These are phyloP conservation scores for Decapterus maruadsi DNA, from an alignment of 2,797 vertebrate species.

Conservation along the genomic window DNA sequence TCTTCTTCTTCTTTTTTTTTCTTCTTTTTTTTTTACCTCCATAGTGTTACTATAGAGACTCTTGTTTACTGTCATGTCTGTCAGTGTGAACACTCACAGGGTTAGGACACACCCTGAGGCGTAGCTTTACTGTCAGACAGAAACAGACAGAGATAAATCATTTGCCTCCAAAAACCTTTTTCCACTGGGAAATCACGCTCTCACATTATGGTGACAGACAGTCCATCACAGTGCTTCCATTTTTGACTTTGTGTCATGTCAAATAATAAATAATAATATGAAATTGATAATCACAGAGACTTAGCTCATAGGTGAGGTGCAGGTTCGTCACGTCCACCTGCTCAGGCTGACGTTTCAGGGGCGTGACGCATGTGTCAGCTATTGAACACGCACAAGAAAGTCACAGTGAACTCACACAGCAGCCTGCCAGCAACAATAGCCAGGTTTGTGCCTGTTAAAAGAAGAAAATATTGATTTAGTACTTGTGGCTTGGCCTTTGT, in stretches of 20 bases:
- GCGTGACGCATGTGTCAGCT: constrained; percentile 54
- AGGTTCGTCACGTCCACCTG: constrained; percentile 8
- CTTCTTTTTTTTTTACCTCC: constrained; percentile 15
- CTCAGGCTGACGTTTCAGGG: constrained; percentile 45
- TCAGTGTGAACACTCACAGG: constrained; percentile 12
- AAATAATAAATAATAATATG: no score
- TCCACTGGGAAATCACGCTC: not conserved
- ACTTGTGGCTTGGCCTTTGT: constrained; percentile 14
- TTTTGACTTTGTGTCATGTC: no score
- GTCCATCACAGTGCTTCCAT: not conserved
- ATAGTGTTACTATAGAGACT: constrained; percentile 48
- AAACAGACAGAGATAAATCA: constrained; percentile 7
- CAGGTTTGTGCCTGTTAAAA: not conserved
- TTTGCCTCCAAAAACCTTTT: not conserved
- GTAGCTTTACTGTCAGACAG: constrained; percentile 35
- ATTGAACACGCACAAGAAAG: constrained; percentile 31
- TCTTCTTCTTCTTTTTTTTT: no score
- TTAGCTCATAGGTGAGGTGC: not conserved
- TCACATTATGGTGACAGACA: not conserved
- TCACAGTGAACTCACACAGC: constrained; percentile 14
- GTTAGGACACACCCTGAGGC: constrained; percentile 63
- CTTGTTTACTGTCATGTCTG: constrained; percentile 22
- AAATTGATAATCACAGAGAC: not conserved
- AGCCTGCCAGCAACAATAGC: not conserved
- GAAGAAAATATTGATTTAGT: constrained; percentile 1